A percentile compares a stretch with the other conserved stretches of the same genome.
Conservation (phyloP, 2,113 vertebrate species). For the Gymnarchus niloticus region DNA sequence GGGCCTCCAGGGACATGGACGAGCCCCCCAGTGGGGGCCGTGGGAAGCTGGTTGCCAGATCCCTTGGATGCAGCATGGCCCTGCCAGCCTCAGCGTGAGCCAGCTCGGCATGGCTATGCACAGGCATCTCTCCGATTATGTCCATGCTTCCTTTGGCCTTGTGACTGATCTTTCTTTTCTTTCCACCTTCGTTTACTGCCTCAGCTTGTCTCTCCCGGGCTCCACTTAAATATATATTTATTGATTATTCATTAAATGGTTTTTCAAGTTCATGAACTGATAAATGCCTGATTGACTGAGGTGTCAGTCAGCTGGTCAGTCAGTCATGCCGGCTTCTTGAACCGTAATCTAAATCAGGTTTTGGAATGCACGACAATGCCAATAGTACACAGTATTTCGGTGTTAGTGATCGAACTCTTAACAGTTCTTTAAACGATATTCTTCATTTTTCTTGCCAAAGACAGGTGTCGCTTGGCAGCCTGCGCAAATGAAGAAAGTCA, state of each 20-base stretch:
- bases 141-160: constrained; percentile 54
- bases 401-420: background rate
- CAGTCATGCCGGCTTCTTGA: constrained; percentile 10
- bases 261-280: constrained; percentile 22
- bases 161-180: background rate
- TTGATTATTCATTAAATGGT: constrained; percentile 26
- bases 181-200: background rate
- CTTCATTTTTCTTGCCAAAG: constrained; percentile 11
- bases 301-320: constrained; percentile 46
- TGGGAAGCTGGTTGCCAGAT: constrained; percentile 66
- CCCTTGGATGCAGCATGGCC: constrained; percentile 64
- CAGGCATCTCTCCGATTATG: constrained; percentile 69
- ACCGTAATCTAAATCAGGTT: constrained; percentile 19
- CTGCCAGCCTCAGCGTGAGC: constrained; percentile 64
- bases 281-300: constrained; percentile 17
- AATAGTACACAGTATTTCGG: background rate
- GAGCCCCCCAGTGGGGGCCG: constrained; percentile 63
- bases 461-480: constrained; percentile 6
- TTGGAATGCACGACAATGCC: background rate
- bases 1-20: constrained; percentile 62
- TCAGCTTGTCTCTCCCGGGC: background rate
- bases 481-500: background rate
- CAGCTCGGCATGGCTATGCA: constrained; percentile 66
- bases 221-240: constrained; percentile 22
- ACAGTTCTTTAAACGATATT: background rate